Evolutionary conservation across 2,113 vertebrate genomes (phyloP).

Genomic region (Okapia johnstoni): DNA sequence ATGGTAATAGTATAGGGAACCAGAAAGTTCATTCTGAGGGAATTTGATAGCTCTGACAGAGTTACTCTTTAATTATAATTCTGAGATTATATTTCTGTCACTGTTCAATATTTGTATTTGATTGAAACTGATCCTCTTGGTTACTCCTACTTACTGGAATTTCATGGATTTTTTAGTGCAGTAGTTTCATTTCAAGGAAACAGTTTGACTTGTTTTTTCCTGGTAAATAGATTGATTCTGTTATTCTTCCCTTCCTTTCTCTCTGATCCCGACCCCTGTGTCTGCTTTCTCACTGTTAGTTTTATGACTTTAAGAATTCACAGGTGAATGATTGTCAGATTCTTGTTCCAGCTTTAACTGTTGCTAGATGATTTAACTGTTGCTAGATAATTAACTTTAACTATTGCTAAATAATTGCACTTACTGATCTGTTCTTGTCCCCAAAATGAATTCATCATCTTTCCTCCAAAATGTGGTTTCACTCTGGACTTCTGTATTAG

Average conservation of each 20-base stretch:
- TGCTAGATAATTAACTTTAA: background rate
- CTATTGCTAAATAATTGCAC: background rate
- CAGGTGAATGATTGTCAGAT: background rate
- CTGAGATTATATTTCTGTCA: background rate
- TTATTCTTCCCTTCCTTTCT: background rate
- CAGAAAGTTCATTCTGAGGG: background rate
- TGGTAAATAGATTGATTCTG: background rate
- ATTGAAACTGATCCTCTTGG: background rate
- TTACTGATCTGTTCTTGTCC: background rate
- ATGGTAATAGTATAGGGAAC: background rate
- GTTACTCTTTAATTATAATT: background rate
- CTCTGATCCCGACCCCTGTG: background rate
- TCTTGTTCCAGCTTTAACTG: background rate
- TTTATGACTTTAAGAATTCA: background rate
- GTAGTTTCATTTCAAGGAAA: background rate
- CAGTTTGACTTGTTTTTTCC: background rate
- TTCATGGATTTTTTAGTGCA: background rate
- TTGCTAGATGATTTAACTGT: background rate
- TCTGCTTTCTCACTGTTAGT: background rate
- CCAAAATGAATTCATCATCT: background rate
- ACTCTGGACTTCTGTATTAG: background rate
- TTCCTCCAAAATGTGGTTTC: background rate
- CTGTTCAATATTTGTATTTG: background rate
- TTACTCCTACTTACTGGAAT: background rate
- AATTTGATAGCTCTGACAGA: background rate